phyloP scores from a whole-genome alignment of 2,113 vertebrate genomes.

The Macheiramphus alcinus region DNA sequence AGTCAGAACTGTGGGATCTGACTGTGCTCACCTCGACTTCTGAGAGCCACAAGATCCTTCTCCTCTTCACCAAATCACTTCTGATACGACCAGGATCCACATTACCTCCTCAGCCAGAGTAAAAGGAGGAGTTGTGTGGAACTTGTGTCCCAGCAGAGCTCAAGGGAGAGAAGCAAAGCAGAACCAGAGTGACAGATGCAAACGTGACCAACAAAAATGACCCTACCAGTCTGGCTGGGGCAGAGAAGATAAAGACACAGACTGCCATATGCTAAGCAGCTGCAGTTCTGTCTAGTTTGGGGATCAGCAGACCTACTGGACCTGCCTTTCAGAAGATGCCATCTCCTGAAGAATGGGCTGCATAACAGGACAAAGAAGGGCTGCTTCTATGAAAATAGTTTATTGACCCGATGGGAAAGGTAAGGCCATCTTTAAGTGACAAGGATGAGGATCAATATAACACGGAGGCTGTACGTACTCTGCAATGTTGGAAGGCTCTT shows the following conservation, averaged over 20 bases:
- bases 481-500: not conserved
- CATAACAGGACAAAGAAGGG: not conserved
- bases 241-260: not conserved
- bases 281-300: not conserved
- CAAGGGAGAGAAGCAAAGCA: not conserved
- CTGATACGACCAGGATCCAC: not conserved
- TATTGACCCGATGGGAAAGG: not conserved
- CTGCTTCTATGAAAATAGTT: not conserved
- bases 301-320: not conserved
- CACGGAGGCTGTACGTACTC: not conserved
- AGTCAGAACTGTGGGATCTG: not conserved
- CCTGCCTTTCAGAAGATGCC: not conserved
- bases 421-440: not conserved
- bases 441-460: not conserved
- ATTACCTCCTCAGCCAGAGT: not conserved
- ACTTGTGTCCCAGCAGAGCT: not conserved
- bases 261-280: not conserved
- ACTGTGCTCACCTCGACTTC: not conserved
- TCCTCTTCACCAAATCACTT: not conserved
- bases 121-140: not conserved
- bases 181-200: not conserved
- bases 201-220: not conserved
- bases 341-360: not conserved
- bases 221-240: not conserved
- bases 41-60: not conserved